A percentile compares a stretch with the other conserved stretches of the same genome.
These are phyloP conservation scores for Lophius piscatorius DNA, from an alignment of 2,113 vertebrate species.

Conservation along the genomic window DNA sequence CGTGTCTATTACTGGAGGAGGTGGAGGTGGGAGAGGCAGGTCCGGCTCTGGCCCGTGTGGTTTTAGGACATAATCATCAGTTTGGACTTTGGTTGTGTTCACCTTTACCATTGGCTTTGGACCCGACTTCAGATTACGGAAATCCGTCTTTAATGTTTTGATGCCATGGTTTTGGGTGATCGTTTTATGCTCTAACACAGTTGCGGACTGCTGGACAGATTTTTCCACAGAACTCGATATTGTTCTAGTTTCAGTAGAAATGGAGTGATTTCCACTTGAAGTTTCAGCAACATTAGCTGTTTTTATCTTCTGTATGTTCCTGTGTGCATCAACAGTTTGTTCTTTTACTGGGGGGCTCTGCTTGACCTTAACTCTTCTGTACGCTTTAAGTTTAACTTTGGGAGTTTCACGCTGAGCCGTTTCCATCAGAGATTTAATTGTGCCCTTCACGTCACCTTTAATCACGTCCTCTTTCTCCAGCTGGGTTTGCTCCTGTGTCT, in stretches of 20 bases:
- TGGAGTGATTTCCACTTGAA: slow-evolving; percentile 49
- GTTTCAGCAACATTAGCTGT: slow-evolving; percentile 57
- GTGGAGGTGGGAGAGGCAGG: slow-evolving; percentile 86
- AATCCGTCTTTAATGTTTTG: slow-evolving; percentile 80
- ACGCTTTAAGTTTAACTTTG: slow-evolving; percentile 69
- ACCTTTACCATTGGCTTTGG: slow-evolving; percentile 64
- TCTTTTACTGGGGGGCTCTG: slow-evolving; percentile 70
- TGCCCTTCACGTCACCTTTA: slow-evolving; percentile 80
- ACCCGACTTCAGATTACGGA: slow-evolving; percentile 74
- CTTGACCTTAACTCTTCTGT: slow-evolving; percentile 78
- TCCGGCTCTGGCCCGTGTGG: slow-evolving; percentile 75
- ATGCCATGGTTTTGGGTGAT: slow-evolving; percentile 78
- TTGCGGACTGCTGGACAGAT: slow-evolving; percentile 44
- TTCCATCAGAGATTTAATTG: slow-evolving; percentile 81
- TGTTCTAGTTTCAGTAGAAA: slow-evolving; percentile 42
- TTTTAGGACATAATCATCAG: slow-evolving; percentile 71
- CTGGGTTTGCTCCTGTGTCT: slow-evolving; percentile 72
- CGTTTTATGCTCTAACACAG: slow-evolving; percentile 75
- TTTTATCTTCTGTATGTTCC: slow-evolving; percentile 71
- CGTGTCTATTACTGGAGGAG: slow-evolving; percentile 77
- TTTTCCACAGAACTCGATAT: slow-evolving; percentile 44
- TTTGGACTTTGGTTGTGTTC: slow-evolving; percentile 70
- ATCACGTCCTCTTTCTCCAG: slow-evolving; percentile 77
- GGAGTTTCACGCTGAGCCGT: slow-evolving; percentile 78
- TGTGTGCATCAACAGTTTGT: slow-evolving; percentile 64